Base-by-base conservation (phyloP, 2,888 invertebrate genomes). In the Sceliomorpha sp. region DNA sequence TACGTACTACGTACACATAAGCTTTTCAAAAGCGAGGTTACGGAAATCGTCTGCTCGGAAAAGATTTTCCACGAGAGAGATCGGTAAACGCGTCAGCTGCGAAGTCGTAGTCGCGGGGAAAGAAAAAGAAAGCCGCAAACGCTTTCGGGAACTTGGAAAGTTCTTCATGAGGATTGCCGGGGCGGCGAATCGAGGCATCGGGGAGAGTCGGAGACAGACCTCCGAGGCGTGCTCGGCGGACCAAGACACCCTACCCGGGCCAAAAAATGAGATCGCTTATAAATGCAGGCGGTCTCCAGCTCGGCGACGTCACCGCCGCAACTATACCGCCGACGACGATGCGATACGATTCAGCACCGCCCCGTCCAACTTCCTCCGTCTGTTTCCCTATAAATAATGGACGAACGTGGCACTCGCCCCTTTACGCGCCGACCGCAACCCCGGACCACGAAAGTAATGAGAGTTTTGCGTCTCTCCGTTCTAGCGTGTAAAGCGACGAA, bases 81-180 rank as follows among this genome's bases (percentile, higher is more conserved):
- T 74, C 73, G 69, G 73, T 71, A 79, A 78, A 76, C 78, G 72
- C 64, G 72, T 73, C 76, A 67, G 69, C 71, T 60, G 56, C 67
- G 70, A 78, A 72, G 74, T 72, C 69, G 70, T 36, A 29, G 56
- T n/a, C n/a, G n/a, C n/a, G n/a, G n/a, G n/a, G n/a, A n/a, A n/a
- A n/a, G n/a, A n/a, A n/a, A n/a, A 70, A 69, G 68, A 70, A 70
- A 69, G 62, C 73, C 68, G 47, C 45, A 45, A 37, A 74, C 72
- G 72, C 55, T 66, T 62, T 48, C 56, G 45, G 48, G 70, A 70
- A 76, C 40, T 76, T 79, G 56, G 59, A 69, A 67, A 75, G 68
- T 73, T 74, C 70, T 74, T 74, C 66, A 70, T 72, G 73, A 73
- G 71, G 74, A 79, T 80, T 79, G 73, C 31, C 64, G 17, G 39